phyloP scores from a whole-genome alignment of 2,797 vertebrate genomes.

The Meda fulgida region DNA sequence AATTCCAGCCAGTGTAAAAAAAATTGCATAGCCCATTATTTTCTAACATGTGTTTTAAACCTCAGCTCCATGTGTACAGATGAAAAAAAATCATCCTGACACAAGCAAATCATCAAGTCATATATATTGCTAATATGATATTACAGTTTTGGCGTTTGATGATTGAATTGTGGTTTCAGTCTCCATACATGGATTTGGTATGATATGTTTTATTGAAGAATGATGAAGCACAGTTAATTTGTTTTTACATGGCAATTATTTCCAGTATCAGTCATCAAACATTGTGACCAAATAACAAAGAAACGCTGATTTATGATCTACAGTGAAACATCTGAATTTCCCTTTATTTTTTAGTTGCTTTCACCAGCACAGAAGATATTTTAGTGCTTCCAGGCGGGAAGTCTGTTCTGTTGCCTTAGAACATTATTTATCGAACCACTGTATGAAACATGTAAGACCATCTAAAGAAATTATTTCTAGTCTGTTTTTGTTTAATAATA shows the following conservation, averaged over 20 bases:
- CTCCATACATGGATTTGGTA: background rate
- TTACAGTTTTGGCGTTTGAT: background rate
- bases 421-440: conserved; percentile 7
- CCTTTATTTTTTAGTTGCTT: background rate
- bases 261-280: conserved; percentile 5
- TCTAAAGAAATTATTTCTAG: background rate
- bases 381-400: background rate
- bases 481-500: background rate
- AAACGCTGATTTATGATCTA: background rate
- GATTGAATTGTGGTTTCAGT: background rate
- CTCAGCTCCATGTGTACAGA: background rate
- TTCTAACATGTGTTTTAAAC: conserved; percentile 8
- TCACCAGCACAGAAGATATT: background rate
- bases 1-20: conserved; percentile 20
- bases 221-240: background rate
- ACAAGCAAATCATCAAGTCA: background rate
- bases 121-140: conserved; percentile 11
- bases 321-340: background rate
- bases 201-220: conserved; percentile 3
- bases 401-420: background rate
- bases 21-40: conserved; percentile 13
- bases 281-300: background rate
- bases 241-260: conserved; percentile 12
- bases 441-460: background rate
- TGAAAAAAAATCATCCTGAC: background rate